Conservation (phyloP, 2,888 invertebrate genomes). For the Eledone cirrhosa region DNA sequence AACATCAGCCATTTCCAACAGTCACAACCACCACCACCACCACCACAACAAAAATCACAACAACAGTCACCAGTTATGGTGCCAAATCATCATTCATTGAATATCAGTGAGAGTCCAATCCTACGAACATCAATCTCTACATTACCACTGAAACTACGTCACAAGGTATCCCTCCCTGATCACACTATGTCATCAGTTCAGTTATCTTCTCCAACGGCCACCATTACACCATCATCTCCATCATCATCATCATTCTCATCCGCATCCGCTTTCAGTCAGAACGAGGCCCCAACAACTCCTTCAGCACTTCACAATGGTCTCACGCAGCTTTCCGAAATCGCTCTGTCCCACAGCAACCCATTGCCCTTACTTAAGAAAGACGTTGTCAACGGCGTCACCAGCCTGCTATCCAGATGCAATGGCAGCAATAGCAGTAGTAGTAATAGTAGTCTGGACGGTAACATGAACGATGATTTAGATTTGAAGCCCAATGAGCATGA, state of each 20-base stretch:
- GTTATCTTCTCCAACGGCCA: constrained; percentile 19
- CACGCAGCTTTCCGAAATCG: constrained; percentile 56
- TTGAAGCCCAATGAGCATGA: constrained; percentile 34
- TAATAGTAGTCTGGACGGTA: constrained; percentile 11
- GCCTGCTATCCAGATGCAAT: constrained; percentile 8
- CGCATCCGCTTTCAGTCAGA: background rate
- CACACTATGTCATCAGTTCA: constrained; percentile 32
- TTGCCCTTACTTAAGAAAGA: constrained; percentile 45
- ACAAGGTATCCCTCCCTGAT: constrained; percentile 45
- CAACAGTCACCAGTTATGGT: constrained; percentile 28
- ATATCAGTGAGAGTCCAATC: constrained; percentile 34
- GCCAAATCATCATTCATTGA: background rate
- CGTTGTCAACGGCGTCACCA: background rate
- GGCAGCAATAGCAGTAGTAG: background rate
- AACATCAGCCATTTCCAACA: background rate
- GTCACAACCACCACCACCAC: constrained; percentile 43
- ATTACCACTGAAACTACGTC: constrained; percentile 56
- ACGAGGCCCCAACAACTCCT: background rate
- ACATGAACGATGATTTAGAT: constrained; percentile 14
- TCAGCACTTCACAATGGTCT: constrained; percentile 44
- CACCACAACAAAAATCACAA: constrained; percentile 43
- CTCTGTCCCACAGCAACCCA: constrained; percentile 51
- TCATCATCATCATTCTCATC: background rate
- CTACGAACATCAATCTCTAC: constrained; percentile 37
- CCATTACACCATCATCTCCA: background rate